phyloP scores from a whole-genome alignment of 2,113 vertebrate species.

The Cervus canadensis region DNA sequence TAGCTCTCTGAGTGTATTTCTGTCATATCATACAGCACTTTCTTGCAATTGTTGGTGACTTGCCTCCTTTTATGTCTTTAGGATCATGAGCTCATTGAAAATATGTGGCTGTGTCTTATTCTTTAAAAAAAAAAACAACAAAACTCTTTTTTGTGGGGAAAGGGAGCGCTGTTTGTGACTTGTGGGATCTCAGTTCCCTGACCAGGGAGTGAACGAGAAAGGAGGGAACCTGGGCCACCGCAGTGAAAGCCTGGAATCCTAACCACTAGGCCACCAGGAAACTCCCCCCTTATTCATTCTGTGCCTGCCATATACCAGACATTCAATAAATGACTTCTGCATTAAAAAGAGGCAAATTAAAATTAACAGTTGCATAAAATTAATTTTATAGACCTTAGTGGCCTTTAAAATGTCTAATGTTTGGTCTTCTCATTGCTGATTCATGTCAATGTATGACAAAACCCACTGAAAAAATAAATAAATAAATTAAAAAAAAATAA shows the following conservation, averaged over 20 bases:
- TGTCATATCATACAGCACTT: not conserved
- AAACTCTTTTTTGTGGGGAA: rapidly evolving
- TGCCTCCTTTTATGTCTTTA: not conserved
- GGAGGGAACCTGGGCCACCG: not conserved
- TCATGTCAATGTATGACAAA: too few species aligned
- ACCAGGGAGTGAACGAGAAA: not conserved
- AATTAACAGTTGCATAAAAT: slow-evolving; percentile 2
- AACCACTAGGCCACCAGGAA: not conserved
- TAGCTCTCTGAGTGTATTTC: not conserved
- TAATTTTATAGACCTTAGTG: not conserved
- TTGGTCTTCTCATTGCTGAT: slow-evolving; percentile 36
- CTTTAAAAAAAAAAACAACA: not conserved
- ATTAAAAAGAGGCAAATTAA: slow-evolving; percentile 36
- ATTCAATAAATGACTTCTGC: not conserved
- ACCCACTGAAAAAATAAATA: too few species aligned
- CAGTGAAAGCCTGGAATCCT: not conserved
- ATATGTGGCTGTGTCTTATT: not conserved
- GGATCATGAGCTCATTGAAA: not conserved
- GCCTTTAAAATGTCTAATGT: not conserved
- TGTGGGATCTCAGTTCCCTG: not conserved
- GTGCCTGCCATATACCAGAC: not conserved
- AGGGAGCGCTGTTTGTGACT: not conserved
- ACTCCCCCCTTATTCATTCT: not conserved
- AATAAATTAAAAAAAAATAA: too few species aligned
- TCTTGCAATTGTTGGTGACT: not conserved